phyloP scores from a whole-genome alignment of 2,888 invertebrate genomes.

The Dioctria rufipes region DNA sequence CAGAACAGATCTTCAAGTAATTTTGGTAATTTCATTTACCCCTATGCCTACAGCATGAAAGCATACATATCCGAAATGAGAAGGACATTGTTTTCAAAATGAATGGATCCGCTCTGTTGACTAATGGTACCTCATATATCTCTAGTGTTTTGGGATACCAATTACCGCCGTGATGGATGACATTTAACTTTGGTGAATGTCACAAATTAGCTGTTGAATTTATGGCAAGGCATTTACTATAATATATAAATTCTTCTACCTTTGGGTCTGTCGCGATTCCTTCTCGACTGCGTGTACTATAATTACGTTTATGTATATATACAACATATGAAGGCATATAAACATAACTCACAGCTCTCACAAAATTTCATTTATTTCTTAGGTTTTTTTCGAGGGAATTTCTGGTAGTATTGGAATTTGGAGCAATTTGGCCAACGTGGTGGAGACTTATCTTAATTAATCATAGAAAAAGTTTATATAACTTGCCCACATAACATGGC shows the following conservation, averaged over 20 bases:
- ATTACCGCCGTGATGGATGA: neutral
- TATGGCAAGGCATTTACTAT: neutral
- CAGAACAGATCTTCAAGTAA: neutral
- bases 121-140: slow-evolving; percentile 1
- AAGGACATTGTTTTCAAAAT: neutral
- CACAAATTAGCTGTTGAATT: slow-evolving; percentile 3
- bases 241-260: neutral
- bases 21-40: neutral
- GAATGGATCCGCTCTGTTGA: slow-evolving; percentile 1
- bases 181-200: slow-evolving; percentile 4
- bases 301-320: too few relatives aligned
- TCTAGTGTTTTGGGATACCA: neutral
- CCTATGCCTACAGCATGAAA: neutral
- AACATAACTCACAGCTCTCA: neutral
- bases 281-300: too few relatives aligned
- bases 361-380: too few relatives aligned
- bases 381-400: too few relatives aligned
- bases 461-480: too few relatives aligned
- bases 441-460: too few relatives aligned
- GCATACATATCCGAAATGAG: neutral
- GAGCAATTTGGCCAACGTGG: too few relatives aligned
- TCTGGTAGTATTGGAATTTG: too few relatives aligned
- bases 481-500: too few relatives aligned
- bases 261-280: neutral
- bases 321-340: neutral